Evolutionary conservation across 2,797 vertebrate species (phyloP).

Genomic region (Rhinatrema bivittatum): DNA sequence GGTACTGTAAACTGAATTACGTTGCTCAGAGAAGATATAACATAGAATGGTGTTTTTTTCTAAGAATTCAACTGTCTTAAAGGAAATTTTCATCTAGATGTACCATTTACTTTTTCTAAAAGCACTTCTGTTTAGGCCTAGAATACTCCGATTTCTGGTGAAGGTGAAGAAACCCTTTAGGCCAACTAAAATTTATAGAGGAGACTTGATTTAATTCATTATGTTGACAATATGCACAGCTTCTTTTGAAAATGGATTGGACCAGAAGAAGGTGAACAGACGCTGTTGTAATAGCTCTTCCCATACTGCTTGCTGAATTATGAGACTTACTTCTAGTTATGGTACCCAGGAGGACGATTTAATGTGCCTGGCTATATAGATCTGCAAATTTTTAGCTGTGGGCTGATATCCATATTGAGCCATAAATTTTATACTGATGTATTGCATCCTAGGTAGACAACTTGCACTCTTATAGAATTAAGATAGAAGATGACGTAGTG

Average conservation of each 20-base stretch:
- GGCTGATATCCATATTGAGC: constrained; percentile 30
- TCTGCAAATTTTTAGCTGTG: constrained; percentile 39
- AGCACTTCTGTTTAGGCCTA: neutral
- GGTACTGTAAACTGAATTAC: neutral
- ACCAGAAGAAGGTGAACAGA: constrained; percentile 18
- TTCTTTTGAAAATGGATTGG: constrained; percentile 35
- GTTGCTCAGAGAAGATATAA: constrained; percentile 12
- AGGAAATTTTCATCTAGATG: constrained; percentile 18
- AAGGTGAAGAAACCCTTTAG: constrained; percentile 26
- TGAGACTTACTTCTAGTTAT: constrained; percentile 31
- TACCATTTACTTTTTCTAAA: constrained; percentile 11
- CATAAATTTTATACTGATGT: constrained; percentile 37
- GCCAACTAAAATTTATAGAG: constrained; percentile 24
- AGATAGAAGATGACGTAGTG: constrained; percentile 8
- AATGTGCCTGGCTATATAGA: constrained; percentile 35
- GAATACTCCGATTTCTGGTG: constrained; percentile 14
- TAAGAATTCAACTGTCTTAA: constrained; percentile 21
- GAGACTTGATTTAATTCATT: constrained; percentile 35
- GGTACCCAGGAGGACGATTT: constrained; percentile 27
- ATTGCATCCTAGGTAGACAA: constrained; percentile 29
- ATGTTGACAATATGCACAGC: constrained; percentile 22
- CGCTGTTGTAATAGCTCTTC: constrained; percentile 23
- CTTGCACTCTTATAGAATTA: constrained; percentile 28
- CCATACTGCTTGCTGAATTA: constrained; percentile 20
- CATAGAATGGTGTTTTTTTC: constrained; percentile 23